Base-by-base conservation (phyloP, 2,113 vertebrate species). In the Phylloscopus trochiloides region DNA sequence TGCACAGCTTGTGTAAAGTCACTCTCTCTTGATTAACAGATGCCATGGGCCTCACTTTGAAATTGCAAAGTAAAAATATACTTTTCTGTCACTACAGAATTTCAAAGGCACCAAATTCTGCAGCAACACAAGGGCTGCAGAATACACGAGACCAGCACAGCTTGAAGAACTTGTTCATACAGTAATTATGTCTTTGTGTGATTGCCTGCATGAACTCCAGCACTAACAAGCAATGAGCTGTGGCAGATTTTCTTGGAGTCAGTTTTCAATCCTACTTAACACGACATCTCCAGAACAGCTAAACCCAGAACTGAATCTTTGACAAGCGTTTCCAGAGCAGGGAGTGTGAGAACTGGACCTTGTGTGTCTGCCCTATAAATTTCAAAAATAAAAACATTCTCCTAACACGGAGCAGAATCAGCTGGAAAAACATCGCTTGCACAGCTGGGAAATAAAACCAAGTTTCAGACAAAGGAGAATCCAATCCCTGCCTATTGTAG, bases 131-230 rank as follows among this genome's bases (percentile, higher is more conserved):
- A 86, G 72, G 86, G 63, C 72, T 94, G 76, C 72, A 87, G 63
- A 83, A 91, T 24, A 70, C 58, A 47, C 15, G n/a, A 92, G 84
- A 91, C 58, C 73, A 94, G 93, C 90, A 87, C 92, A 95, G 95
- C 90, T 88, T 94, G 80, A 92, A 74, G 84, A 95, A 95, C 86
- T 86, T 83, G 83, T 84, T 96, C 94, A 96, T 62, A 76, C 79
- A 92, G 86, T 88, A 95, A 96, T 86, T 76, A 70, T 26, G 89
- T 31, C 84, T 92, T 70, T 84, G 84, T 92, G 73, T 58, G 86
- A 73, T 36, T 87, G 87, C 65, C 72, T 91, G 95, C 80, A 77
- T 84, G 80, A 94, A 89, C 89, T 78, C 76, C 61, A 70, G 55
- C 72, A 51, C 74, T 91, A 96, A 89, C 52, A 86, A 91, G 86